phyloP scores from a whole-genome alignment of 2,888 invertebrate species.

The Germaria angustata region DNA sequence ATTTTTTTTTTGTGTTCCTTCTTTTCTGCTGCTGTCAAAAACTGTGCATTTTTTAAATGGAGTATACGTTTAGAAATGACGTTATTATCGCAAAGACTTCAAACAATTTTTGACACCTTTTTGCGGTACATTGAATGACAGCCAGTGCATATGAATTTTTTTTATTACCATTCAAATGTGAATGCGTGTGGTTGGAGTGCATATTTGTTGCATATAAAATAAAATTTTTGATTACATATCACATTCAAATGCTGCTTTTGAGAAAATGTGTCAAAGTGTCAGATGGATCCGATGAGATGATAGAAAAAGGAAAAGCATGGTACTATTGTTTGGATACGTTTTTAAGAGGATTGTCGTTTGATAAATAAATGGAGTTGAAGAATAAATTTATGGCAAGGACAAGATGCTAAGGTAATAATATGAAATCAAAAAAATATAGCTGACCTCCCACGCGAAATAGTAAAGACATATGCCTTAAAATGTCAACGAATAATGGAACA shows the following conservation, averaged over 20 bases:
- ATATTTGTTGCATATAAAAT: conserved; percentile 46
- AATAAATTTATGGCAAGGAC: too few species aligned
- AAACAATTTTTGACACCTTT: conserved; percentile 69
- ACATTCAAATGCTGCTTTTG: conserved; percentile 42
- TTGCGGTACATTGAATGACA: conserved; percentile 64
- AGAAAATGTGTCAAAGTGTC: conserved; percentile 45
- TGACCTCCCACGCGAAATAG: too few species aligned
- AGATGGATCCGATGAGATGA: conserved; percentile 21
- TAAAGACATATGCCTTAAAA: too few species aligned
- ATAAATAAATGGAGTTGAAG: neutral
- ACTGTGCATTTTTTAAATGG: conserved; percentile 54
- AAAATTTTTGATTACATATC: conserved; percentile 53
- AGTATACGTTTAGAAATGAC: conserved; percentile 64
- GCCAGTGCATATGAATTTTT: conserved; percentile 43
- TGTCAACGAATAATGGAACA: too few species aligned
- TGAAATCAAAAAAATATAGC: too few species aligned
- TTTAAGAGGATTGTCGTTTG: neutral
- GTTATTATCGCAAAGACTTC: conserved; percentile 68
- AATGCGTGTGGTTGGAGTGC: conserved; percentile 51
- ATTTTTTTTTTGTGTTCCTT: conserved; percentile 32
- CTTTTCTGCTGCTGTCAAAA: conserved; percentile 61
- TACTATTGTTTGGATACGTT: neutral
- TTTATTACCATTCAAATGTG: conserved; percentile 22
- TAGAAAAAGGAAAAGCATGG: neutral
- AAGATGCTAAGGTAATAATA: too few species aligned